phyloP scores from a whole-genome alignment of 2,797 vertebrate genomes.

The Acrossocheilus wenchowensis region DNA sequence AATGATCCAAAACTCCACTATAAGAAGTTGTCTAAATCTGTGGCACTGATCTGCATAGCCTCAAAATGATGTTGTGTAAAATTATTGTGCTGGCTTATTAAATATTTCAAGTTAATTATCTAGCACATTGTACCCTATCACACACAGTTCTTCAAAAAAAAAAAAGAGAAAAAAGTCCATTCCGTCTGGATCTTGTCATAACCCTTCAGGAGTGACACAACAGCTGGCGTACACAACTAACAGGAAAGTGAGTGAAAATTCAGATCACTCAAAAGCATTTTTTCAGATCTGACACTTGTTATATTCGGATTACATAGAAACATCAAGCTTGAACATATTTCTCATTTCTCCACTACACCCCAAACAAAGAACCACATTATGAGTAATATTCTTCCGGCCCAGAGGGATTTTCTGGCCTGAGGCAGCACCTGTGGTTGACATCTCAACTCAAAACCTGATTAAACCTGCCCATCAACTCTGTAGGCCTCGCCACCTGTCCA shows the following conservation, averaged over 20 bases:
- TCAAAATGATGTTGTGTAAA: not conserved
- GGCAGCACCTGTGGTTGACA: conserved; percentile 75
- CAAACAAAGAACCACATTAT: conserved; percentile 77
- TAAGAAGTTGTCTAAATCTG: not conserved
- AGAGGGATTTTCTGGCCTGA: conserved; percentile 61
- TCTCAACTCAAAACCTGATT: conserved; percentile 76
- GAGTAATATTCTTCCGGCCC: conserved; percentile 67
- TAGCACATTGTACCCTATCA: not conserved
- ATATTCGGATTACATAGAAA: conserved; percentile 74
- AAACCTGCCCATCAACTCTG: conserved; percentile 75
- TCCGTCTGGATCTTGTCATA: conserved; percentile 55
- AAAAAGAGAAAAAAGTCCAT: not conserved
- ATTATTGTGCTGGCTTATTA: not conserved
- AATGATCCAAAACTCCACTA: not conserved
- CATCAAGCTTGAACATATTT: conserved; percentile 76
- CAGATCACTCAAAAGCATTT: conserved; percentile 69
- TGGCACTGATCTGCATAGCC: not conserved
- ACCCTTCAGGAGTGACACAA: conserved; percentile 50
- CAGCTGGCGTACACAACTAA: conserved; percentile 61
- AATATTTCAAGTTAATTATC: not conserved
- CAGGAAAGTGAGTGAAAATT: conserved; percentile 61
- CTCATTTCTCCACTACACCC: conserved; percentile 66
- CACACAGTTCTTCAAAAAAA: not conserved
- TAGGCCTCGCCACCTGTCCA: conserved; percentile 65
- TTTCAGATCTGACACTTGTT: conserved; percentile 73